Percentiles rank a stretch among this genome's conserved stretches.
Conservation (phyloP, 53 echinoderm and acorn worm genomes). For the Temnopleurus reevesii region DNA sequence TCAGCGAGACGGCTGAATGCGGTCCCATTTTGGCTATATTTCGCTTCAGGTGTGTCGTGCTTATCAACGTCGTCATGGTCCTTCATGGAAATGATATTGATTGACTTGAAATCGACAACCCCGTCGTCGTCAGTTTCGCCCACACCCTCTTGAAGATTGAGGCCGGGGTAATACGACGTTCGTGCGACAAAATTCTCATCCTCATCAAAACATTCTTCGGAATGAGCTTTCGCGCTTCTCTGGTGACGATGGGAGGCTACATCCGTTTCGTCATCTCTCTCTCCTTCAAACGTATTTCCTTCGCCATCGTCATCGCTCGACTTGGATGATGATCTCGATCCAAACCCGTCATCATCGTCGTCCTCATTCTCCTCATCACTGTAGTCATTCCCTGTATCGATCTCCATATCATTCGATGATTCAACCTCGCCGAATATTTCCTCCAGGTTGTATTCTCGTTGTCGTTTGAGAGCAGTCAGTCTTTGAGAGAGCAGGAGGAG, state of each 20-base stretch:
- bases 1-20: constrained; percentile 20
- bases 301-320: too few species aligned
- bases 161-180: not conserved
- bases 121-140: not conserved
- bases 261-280: not conserved
- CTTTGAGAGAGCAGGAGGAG: constrained; percentile 15
- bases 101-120: not conserved
- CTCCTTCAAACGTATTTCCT: not conserved
- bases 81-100: too few species aligned
- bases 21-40: not conserved
- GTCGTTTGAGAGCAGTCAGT: constrained; percentile 23
- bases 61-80: too few species aligned
- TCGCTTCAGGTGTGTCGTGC: not conserved
- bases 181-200: not conserved
- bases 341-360: not conserved
- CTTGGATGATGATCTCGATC: not conserved
- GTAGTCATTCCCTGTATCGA: not conserved
- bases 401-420: not conserved
- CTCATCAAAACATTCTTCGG: not conserved
- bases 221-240: not conserved
- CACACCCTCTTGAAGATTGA: not conserved
- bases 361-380: not conserved
- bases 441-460: not conserved
- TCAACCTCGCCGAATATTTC: not conserved
- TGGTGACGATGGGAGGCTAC: not conserved